Percentiles rank a stretch among this genome's conserved stretches.
phyloP scores from a whole-genome alignment of 2,797 vertebrate species.

The Malacoctenus gilli region DNA sequence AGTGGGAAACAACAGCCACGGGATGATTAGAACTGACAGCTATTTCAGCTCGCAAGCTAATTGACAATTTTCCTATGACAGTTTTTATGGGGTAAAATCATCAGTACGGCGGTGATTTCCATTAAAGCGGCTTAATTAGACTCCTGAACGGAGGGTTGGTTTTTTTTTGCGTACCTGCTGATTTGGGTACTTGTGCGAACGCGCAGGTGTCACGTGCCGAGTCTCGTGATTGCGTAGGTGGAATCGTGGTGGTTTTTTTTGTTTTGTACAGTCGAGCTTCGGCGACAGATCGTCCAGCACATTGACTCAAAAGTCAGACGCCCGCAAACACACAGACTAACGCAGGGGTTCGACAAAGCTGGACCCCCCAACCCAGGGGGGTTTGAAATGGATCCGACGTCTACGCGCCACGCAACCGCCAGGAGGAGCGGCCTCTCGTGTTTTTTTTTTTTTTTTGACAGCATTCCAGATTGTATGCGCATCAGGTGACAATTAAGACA shows the following conservation, averaged over 20 bases:
- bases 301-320: not conserved
- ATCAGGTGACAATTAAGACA: constrained; percentile 85
- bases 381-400: too few species aligned
- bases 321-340: not conserved
- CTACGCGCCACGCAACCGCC: constrained; percentile 30
- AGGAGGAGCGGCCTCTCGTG: constrained; percentile 54
- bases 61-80: constrained; percentile 72
- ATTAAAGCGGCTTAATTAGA: constrained; percentile 56
- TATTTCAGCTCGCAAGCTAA: constrained; percentile 66
- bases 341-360: constrained; percentile 30
- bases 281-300: constrained; percentile 4
- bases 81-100: constrained; percentile 65
- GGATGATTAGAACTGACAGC: constrained; percentile 69
- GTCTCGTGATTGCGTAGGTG: not conserved
- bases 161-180: constrained; percentile 22
- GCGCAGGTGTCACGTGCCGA: not conserved
- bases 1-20: constrained; percentile 50
- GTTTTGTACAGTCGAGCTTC: not conserved
- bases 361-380: too few species aligned
- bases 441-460: constrained; percentile 70
- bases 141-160: constrained; percentile 36
- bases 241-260: not conserved
- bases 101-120: constrained; percentile 49
- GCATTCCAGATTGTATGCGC: constrained; percentile 78
- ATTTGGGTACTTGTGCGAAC: constrained; percentile 8